These are phyloP conservation scores for Drosophila trapezifrons DNA, from an alignment of 1,140 invertebrate genomes.

Conservation along the genomic window DNA sequence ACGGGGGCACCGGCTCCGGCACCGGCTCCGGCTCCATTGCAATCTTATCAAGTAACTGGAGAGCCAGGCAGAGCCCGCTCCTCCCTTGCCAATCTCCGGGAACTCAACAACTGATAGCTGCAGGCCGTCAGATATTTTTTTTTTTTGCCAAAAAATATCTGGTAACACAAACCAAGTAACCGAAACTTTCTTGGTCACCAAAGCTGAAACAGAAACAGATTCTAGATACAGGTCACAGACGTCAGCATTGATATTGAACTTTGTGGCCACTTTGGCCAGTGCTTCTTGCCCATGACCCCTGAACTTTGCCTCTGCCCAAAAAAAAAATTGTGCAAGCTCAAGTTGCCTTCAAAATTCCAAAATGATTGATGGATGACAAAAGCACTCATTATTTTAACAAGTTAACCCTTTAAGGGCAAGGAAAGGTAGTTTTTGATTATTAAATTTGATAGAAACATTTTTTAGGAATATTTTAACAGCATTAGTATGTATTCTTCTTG, in stretches of 20 bases:
- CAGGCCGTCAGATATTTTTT: slow-evolving; percentile 30
- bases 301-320: slow-evolving; percentile 31
- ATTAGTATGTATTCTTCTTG: too few species aligned
- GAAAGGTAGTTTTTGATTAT: neutral
- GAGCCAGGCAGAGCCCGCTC: neutral
- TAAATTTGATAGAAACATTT: too few species aligned
- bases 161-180: slow-evolving; percentile 19
- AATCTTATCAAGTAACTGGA: slow-evolving; percentile 33
- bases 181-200: slow-evolving; percentile 29
- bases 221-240: slow-evolving; percentile 25
- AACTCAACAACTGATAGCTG: slow-evolving; percentile 37
- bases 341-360: neutral
- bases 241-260: slow-evolving; percentile 32
- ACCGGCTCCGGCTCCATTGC: slow-evolving; percentile 1
- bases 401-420: slow-evolving; percentile 1
- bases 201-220: slow-evolving; percentile 6
- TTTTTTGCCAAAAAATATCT: slow-evolving; percentile 15
- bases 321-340: too few species aligned
- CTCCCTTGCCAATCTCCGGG: neutral
- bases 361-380: slow-evolving; percentile 21
- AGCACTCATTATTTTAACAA: neutral
- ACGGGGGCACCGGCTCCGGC: neutral
- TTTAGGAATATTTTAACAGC: too few species aligned
- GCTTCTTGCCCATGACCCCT: slow-evolving; percentile 30
- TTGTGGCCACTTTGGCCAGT: slow-evolving; percentile 31